Evolutionary conservation across 2,113 vertebrate genomes (phyloP).

Genomic region (Panurus biarmicus): DNA sequence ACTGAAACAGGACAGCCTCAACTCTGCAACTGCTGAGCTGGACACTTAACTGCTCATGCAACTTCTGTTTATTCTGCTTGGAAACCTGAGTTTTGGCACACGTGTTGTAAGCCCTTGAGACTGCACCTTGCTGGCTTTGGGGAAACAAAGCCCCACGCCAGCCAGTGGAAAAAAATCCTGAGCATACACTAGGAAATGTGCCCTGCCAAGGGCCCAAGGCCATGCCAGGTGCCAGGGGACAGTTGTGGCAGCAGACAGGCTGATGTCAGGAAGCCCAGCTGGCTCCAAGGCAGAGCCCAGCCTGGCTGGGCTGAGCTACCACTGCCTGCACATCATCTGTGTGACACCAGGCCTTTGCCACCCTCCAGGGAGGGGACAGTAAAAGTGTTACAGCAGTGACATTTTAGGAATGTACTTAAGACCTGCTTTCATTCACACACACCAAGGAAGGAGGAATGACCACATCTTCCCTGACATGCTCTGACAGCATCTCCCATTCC

Average conservation of each 20-base stretch:
- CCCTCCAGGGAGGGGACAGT: not conserved
- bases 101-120: not conserved
- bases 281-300: not conserved
- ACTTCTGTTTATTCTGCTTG: not conserved
- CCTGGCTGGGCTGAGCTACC: not conserved
- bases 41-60: not conserved
- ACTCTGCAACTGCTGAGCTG: not conserved
- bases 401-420: not conserved
- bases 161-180: not conserved
- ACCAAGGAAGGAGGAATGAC: not conserved
- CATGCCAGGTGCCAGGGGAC: not conserved
- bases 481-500: not conserved
- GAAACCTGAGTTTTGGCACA: constrained; percentile 24
- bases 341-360: not conserved
- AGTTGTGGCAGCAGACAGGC: not conserved
- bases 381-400: not conserved
- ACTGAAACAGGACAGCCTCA: not conserved
- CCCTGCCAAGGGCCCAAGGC: not conserved
- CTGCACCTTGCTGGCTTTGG: not conserved
- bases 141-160: not conserved
- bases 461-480: not conserved
- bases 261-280: not conserved
- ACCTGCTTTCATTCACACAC: not conserved
- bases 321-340: not conserved
- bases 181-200: not conserved